A percentile compares a stretch with the other conserved stretches of the same genome.
Evolutionary conservation across 2,797 vertebrate genomes (phyloP).

Genomic region (Danio albolineatus): DNA sequence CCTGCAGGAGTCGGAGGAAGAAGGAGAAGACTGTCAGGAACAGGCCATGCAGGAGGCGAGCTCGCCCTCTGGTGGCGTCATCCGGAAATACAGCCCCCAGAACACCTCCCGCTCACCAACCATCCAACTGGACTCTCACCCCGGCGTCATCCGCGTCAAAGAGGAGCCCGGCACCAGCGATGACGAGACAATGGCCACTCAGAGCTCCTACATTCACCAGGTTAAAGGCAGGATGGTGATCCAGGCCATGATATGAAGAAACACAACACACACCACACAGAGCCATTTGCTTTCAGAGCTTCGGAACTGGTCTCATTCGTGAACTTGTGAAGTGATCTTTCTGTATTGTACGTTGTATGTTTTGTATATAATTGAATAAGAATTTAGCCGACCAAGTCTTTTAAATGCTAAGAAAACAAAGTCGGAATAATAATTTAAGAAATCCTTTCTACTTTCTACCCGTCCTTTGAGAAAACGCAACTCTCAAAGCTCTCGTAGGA

Average conservation of each 20-base stretch:
- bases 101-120: slow-evolving; percentile 74
- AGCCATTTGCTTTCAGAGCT: slow-evolving; percentile 29
- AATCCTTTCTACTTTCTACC: slow-evolving; percentile 54
- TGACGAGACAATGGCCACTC: slow-evolving; percentile 87
- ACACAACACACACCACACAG: slow-evolving; percentile 46
- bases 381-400: slow-evolving; percentile 69
- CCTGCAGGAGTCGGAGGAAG: slow-evolving; percentile 95
- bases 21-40: slow-evolving; percentile 69
- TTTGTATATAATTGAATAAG: slow-evolving; percentile 76
- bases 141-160: slow-evolving; percentile 92
- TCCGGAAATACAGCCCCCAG: slow-evolving; percentile 82
- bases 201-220: slow-evolving; percentile 94
- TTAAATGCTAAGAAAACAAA: slow-evolving; percentile 69
- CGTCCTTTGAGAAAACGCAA: slow-evolving; percentile 14
- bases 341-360: slow-evolving; percentile 78
- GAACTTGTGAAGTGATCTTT: slow-evolving; percentile 78
- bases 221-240: slow-evolving; percentile 98
- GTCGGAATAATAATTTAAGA: slow-evolving; percentile 60
- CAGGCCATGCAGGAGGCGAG: slow-evolving; percentile 89
- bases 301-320: slow-evolving; percentile 67
- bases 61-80: slow-evolving; percentile 82
- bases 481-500: slow-evolving; percentile 26
- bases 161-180: slow-evolving; percentile 93
- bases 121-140: slow-evolving; percentile 81
- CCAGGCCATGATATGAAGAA: slow-evolving; percentile 92